These are phyloP conservation scores for Gallinago media DNA, from an alignment of 2,113 vertebrate species.

Conservation along the genomic window DNA sequence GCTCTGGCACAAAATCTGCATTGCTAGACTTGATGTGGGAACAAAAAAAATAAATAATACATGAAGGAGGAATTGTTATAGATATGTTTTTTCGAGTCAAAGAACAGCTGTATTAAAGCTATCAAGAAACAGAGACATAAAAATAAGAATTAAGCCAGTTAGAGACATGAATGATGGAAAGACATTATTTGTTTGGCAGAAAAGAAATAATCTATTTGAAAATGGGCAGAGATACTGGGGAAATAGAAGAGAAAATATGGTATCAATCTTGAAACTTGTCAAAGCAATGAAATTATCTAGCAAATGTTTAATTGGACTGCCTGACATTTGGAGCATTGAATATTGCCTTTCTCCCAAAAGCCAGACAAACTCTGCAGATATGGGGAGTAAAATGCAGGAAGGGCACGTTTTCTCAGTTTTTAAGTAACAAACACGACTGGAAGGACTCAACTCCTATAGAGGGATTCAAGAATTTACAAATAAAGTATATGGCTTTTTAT, in stretches of 20 bases:
- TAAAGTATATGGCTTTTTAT: background rate
- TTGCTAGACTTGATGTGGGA: background rate
- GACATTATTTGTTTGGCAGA: background rate
- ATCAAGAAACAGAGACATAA: background rate
- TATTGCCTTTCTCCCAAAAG: background rate
- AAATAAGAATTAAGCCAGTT: background rate
- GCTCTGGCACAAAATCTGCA: background rate
- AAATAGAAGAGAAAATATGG: slow-evolving; percentile 33
- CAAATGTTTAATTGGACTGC: slow-evolving; percentile 9
- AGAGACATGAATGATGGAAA: slow-evolving; percentile 28
- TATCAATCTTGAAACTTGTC: slow-evolving; percentile 17
- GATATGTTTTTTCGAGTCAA: background rate
- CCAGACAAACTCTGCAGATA: background rate
- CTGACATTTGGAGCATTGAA: background rate
- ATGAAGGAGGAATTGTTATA: background rate
- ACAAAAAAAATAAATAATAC: background rate
- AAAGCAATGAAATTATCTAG: slow-evolving; percentile 41
- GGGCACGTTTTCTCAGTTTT: background rate
- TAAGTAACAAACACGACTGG: background rate
- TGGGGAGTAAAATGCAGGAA: background rate
- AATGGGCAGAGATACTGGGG: background rate
- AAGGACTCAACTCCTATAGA: background rate
- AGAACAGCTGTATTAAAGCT: slow-evolving; percentile 8
- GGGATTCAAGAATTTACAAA: background rate
- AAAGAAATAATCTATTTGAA: slow-evolving; percentile 22